These are phyloP conservation scores for Colaptes auratus DNA, from an alignment of 2,113 vertebrate genomes.

Conservation along the genomic window DNA sequence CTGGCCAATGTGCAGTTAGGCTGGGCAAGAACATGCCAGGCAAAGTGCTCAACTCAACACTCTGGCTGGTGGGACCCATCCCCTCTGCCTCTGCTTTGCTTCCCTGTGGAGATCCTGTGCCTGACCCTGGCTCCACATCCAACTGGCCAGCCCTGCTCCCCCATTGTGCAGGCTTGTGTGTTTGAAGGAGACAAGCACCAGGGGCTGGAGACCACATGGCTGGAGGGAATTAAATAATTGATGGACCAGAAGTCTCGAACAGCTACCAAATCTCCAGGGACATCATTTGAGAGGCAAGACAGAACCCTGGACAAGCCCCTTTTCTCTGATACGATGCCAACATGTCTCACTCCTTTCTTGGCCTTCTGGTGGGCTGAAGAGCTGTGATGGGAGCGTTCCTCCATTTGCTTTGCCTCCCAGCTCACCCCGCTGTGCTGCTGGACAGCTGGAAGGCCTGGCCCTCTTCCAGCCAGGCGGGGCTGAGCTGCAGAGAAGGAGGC, in stretches of 20 bases:
- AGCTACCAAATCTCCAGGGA: constrained; percentile 23
- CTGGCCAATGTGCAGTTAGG: rapidly evolving
- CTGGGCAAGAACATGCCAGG: background rate
- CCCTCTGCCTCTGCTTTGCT: background rate
- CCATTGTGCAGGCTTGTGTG: rapidly evolving
- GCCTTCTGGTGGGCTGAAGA: constrained; percentile 10
- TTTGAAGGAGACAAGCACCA: background rate
- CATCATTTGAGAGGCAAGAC: constrained; percentile 2
- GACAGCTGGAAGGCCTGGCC: background rate
- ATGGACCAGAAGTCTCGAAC: constrained; percentile 52
- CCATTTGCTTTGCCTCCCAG: background rate
- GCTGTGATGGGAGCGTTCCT: background rate
- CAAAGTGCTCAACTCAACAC: rapidly evolving
- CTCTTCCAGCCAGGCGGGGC: background rate
- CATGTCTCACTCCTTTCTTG: background rate
- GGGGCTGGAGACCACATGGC: constrained; percentile 56
- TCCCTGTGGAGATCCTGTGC: background rate
- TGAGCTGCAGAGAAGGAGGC: background rate
- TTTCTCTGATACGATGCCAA: constrained; percentile 5
- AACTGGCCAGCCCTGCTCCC: background rate
- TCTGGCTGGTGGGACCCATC: rapidly evolving
- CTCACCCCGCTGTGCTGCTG: rapidly evolving
- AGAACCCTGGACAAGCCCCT: background rate
- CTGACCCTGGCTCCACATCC: background rate
- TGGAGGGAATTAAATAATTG: constrained; percentile 67